Percentiles rank a stretch among this genome's conserved stretches.
Evolutionary conservation across 2,888 invertebrate species (phyloP).

Genomic region (Apoderus coryli): DNA sequence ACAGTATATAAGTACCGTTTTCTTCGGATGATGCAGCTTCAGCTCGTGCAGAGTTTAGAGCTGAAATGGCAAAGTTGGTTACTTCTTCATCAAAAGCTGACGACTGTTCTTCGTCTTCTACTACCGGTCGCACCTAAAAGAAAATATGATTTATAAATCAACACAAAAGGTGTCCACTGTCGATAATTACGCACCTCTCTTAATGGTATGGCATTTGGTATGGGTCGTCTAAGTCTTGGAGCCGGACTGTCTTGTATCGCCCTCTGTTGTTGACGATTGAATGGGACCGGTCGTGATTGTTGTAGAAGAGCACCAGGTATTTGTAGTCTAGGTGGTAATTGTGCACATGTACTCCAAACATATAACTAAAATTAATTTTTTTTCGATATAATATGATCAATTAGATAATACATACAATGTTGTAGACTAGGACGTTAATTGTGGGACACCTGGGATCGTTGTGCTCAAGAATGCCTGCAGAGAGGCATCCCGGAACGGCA

Average conservation of each 20-base stretch:
- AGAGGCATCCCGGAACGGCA: no score
- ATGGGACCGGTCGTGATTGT: conserved; percentile 9
- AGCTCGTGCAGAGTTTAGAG: conserved; percentile 6
- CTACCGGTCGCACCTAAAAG: conserved; percentile 14
- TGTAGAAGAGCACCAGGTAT: conserved; percentile 13
- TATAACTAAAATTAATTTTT: background rate
- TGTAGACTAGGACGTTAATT: no score
- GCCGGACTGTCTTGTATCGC: background rate
- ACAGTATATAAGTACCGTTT: conserved; percentile 9
- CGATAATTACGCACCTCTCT: background rate
- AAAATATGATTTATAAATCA: no score
- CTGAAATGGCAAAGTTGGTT: conserved; percentile 10
- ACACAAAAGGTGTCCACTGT: no score
- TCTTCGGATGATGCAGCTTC: conserved; percentile 9
- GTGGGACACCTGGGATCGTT: no score
- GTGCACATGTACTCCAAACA: conserved; percentile 10
- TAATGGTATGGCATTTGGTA: conserved; percentile 1
- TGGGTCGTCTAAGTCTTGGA: conserved; percentile 7
- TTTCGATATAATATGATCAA: no score
- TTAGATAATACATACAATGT: no score
- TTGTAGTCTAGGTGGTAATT: conserved; percentile 14
- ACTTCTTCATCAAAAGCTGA: conserved; percentile 15
- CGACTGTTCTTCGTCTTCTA: conserved; percentile 14
- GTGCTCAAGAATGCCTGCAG: no score
- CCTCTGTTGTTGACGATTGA: conserved; percentile 7